Conservation (phyloP, 2,888 invertebrate genomes). For the Eudasyphora cyanicolor region DNA sequence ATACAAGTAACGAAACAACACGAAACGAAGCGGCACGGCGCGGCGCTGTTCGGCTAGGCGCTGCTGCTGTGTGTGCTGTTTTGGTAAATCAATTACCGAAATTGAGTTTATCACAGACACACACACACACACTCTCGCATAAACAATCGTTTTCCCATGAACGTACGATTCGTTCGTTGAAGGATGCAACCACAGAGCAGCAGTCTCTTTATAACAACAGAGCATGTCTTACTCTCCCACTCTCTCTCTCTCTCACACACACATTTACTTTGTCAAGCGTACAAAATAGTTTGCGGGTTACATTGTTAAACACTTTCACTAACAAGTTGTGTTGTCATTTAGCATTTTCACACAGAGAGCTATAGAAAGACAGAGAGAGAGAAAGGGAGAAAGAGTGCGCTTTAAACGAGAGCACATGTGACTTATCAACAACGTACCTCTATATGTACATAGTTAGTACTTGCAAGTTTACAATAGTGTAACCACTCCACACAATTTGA, state of each 20-base stretch:
- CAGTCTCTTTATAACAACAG: background rate
- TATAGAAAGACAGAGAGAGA: no score
- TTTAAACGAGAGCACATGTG: background rate
- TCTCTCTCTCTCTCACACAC: conserved; percentile 3
- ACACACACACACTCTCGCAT: background rate
- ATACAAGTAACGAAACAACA: conserved; percentile 1
- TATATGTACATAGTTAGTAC: background rate
- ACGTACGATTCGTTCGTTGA: background rate
- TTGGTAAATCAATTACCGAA: conserved; percentile 65
- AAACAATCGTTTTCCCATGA: background rate
- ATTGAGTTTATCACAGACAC: conserved; percentile 43
- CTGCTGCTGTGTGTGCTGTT: conserved; percentile 23
- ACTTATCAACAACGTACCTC: background rate
- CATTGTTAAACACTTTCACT: conserved; percentile 28
- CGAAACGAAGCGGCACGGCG: background rate
- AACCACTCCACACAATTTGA: background rate
- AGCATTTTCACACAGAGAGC: background rate
- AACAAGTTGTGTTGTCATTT: conserved; percentile 11
- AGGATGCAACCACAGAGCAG: background rate
- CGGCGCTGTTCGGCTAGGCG: conserved; percentile 3
- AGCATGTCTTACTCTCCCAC: conserved; percentile 13
- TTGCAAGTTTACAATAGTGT: background rate
- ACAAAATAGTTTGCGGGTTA: background rate
- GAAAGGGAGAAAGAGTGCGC: background rate
- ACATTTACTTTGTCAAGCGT: conserved; percentile 7